Conservation (phyloP, 2,797 vertebrate species). For the Peromyscus attwateri region DNA sequence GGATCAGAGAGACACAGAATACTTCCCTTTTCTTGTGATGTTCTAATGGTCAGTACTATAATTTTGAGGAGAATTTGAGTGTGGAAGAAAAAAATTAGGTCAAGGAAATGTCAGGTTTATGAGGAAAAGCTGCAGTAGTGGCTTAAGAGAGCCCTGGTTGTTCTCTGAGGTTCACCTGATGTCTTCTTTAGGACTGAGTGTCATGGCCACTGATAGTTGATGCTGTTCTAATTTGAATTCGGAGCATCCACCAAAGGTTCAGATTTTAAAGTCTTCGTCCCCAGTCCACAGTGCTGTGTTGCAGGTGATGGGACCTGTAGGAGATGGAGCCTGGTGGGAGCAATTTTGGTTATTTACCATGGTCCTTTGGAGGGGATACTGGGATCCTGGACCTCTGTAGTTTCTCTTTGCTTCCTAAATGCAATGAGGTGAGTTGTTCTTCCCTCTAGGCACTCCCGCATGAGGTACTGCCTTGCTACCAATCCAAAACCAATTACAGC, state of each 20-base stretch:
- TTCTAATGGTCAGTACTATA: background rate
- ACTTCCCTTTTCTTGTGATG: background rate
- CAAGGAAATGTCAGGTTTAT: background rate
- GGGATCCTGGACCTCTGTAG: background rate
- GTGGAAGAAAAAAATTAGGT: background rate
- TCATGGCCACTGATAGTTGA: background rate
- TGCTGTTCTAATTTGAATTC: background rate
- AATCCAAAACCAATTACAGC: background rate
- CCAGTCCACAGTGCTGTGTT: background rate
- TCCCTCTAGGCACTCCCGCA: too few species aligned
- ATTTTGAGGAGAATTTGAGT: background rate
- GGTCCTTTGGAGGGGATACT: background rate
- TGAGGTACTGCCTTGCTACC: background rate
- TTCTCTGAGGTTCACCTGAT: constrained; percentile 1
- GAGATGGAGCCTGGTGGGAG: background rate
- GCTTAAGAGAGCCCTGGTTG: background rate
- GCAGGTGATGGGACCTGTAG: background rate
- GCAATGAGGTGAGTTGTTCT: background rate
- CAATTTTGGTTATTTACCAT: background rate
- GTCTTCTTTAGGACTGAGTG: background rate
- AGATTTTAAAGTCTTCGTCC: background rate
- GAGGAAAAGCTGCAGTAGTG: background rate
- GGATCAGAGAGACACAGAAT: background rate
- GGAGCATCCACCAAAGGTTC: background rate
- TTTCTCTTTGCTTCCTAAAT: background rate